A percentile compares a stretch with the other conserved stretches of the same genome.
Conservation (phyloP, 2,113 vertebrate species). For the Myotis yumanensis region DNA sequence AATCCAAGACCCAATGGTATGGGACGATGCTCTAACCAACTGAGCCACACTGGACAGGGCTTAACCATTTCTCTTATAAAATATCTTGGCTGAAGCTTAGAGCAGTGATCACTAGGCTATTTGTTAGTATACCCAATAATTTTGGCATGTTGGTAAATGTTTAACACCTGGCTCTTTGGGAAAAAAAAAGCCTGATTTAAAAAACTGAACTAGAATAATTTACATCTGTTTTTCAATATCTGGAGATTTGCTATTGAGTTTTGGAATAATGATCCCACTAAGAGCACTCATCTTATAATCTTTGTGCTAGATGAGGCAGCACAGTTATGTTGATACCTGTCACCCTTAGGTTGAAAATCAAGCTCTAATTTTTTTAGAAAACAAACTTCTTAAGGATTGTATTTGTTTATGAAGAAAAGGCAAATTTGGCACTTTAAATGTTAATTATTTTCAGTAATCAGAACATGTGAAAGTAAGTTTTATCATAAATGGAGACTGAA, state of each 20-base stretch:
- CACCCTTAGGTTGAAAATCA: slow-evolving; percentile 52
- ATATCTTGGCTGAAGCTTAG: neutral
- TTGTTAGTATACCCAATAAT: neutral
- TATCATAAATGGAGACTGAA: slow-evolving; percentile 42
- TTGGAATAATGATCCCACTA: neutral
- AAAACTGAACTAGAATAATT: neutral
- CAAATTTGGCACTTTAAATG: slow-evolving; percentile 64
- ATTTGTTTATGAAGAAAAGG: slow-evolving; percentile 61
- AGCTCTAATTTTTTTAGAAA: slow-evolving; percentile 61
- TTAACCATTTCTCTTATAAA: neutral
- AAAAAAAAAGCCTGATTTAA: neutral
- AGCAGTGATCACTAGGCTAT: neutral
- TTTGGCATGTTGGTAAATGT: neutral
- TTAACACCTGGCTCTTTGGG: neutral
- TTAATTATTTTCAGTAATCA: slow-evolving; percentile 60
- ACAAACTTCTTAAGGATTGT: slow-evolving; percentile 56
- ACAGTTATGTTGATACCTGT: slow-evolving; percentile 25
- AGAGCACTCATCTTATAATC: neutral
- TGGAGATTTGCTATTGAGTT: neutral
- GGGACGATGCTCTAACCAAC: neutral
- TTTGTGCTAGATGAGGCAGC: neutral
- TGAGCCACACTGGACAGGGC: neutral
- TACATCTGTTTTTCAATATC: neutral
- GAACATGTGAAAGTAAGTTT: slow-evolving; percentile 60
- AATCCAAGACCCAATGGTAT: neutral